Evolutionary conservation across 2,888 invertebrate species (phyloP).

Genomic region (Boloria euphrosyne): DNA sequence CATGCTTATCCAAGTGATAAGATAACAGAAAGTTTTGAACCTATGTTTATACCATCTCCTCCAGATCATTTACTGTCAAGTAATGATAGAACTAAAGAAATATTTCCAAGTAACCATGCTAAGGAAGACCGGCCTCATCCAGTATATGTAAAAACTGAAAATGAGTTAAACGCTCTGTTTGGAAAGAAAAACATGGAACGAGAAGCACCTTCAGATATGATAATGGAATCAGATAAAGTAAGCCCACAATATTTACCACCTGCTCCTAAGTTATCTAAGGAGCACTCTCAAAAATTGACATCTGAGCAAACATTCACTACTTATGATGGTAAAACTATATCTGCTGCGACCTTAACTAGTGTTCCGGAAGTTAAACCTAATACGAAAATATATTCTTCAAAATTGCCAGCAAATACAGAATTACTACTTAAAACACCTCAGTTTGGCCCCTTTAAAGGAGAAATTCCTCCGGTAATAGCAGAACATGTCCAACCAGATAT

Average conservation of each 20-base stretch:
- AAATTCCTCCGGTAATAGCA: conserved; percentile 81
- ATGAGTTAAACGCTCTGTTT: conserved; percentile 61
- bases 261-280: conserved; percentile 74
- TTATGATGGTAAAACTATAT: conserved; percentile 89
- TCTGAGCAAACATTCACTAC: conserved; percentile 83
- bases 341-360: conserved; percentile 84
- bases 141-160: conserved; percentile 69
- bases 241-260: conserved; percentile 90
- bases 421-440: conserved; percentile 86
- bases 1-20: conserved; percentile 73
- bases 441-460: conserved; percentile 88
- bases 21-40: conserved; percentile 86
- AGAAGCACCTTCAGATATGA: conserved; percentile 80
- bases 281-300: conserved; percentile 71
- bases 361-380: conserved; percentile 70
- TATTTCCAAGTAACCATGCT: conserved; percentile 70
- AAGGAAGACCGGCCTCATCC: conserved; percentile 79
- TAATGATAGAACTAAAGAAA: conserved; percentile 68
- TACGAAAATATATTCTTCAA: conserved; percentile 67
- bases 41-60: conserved; percentile 91
- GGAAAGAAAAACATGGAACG: conserved; percentile 71
- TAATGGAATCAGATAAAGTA: conserved; percentile 87
- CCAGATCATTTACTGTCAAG: conserved; percentile 81
- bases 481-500: conserved; percentile 52
- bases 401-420: conserved; percentile 75